Conservation (phyloP, 2,113 vertebrate genomes). For the Xenus cinereus region DNA sequence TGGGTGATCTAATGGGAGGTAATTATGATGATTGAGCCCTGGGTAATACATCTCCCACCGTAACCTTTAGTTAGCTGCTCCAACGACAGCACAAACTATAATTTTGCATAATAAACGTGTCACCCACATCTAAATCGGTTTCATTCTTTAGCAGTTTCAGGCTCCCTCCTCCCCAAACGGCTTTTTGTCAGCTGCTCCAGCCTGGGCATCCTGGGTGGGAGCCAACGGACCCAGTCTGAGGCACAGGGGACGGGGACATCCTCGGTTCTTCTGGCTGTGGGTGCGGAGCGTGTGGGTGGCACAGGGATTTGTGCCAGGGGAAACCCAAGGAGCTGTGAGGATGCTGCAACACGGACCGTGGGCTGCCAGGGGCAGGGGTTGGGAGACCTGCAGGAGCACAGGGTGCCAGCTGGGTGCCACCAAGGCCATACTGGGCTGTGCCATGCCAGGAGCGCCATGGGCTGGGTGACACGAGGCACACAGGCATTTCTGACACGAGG, state of each 20-base stretch:
- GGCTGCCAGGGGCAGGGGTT: not conserved
- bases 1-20: not conserved
- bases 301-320: not conserved
- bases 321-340: not conserved
- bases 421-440: rapidly evolving
- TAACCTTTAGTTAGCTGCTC: not conserved
- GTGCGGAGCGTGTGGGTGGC: rapidly evolving
- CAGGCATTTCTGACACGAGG: not conserved
- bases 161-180: not conserved
- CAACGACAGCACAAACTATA: not conserved
- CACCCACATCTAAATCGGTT: not conserved
- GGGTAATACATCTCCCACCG: not conserved
- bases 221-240: rapidly evolving
- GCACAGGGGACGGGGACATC: not conserved
- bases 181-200: not conserved
- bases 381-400: not conserved
- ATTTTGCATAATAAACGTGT: not conserved
- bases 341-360: rapidly evolving
- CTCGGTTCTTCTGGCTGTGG: rapidly evolving
- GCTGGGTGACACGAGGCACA: not conserved
- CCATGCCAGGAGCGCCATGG: rapidly evolving
- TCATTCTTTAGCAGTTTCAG: not conserved
- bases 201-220: not conserved
- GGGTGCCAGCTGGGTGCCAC: not conserved
- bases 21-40: not conserved